phyloP scores from a whole-genome alignment of 2,888 invertebrate genomes.

The Athetis lepigone region DNA sequence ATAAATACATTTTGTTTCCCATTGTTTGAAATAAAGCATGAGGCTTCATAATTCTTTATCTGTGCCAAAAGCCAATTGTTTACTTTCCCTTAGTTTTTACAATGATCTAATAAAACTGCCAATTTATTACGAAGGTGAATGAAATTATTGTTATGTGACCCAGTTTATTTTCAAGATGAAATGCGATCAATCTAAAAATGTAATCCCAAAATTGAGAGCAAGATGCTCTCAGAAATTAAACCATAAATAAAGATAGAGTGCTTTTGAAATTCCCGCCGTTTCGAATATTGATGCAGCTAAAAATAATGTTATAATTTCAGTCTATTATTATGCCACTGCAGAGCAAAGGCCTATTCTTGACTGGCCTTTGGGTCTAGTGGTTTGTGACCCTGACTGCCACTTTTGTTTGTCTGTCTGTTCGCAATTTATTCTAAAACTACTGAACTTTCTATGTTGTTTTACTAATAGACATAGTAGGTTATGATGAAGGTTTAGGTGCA shows the following conservation, averaged over 20 bases:
- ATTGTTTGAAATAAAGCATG: constrained; percentile 10
- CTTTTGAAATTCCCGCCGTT: constrained; percentile 3
- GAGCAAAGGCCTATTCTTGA: too few species aligned
- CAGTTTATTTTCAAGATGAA: not conserved
- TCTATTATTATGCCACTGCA: too few species aligned
- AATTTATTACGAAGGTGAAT: not conserved
- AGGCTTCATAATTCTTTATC: constrained; percentile 3
- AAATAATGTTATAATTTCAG: too few species aligned
- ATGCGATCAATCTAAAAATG: not conserved
- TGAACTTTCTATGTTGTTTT: too few species aligned
- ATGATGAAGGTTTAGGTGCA: too few species aligned
- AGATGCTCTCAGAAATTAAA: not conserved
- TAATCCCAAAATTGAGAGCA: not conserved
- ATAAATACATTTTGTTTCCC: constrained; percentile 13
- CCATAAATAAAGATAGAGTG: not conserved
- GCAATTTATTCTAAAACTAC: too few species aligned
- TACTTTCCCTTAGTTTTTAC: not conserved
- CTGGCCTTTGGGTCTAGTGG: too few species aligned
- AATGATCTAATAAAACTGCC: not conserved
- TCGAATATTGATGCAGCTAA: constrained; percentile 15
- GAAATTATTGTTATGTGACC: not conserved
- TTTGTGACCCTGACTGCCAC: too few species aligned
- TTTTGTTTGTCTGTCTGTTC: too few species aligned
- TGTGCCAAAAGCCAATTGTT: constrained; percentile 15
- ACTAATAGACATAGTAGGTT: too few species aligned